These are phyloP conservation scores for Palythoa grandiflora DNA, from an alignment of 92 coral and sea anemone species.

Conservation along the genomic window DNA sequence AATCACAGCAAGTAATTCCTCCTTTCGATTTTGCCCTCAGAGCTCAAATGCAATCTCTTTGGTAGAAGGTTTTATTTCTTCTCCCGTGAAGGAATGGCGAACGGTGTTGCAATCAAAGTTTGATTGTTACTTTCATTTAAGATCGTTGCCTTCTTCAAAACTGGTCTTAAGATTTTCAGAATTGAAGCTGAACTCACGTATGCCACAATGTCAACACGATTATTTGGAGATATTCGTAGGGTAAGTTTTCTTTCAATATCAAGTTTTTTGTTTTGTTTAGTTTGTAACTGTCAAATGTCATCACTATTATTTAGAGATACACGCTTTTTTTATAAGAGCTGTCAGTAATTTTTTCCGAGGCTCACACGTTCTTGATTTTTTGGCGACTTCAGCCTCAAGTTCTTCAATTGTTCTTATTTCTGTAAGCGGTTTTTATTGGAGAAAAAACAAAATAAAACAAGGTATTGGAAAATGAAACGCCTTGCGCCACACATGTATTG, in stretches of 20 bases:
- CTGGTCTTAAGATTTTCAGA: not conserved
- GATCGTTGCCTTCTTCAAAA: not conserved
- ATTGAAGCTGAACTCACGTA: not conserved
- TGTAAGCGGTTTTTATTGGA: too few species aligned
- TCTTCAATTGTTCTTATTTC: too few species aligned
- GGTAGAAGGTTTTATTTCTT: constrained; percentile 11
- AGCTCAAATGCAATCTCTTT: not conserved
- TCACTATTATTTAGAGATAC: too few species aligned
- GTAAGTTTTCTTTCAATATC: constrained; percentile 5
- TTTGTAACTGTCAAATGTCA: too few species aligned
- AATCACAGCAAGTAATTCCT: not conserved
- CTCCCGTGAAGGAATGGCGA: constrained; percentile 3
- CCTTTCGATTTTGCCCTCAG: not conserved
- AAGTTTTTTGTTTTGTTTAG: not conserved
- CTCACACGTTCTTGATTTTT: too few species aligned
- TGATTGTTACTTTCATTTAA: constrained; percentile 1
- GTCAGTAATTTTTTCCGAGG: too few species aligned
- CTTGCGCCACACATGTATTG: too few species aligned
- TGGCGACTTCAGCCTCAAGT: too few species aligned
- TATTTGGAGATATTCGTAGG: constrained; percentile 44
- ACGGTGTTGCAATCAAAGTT: not conserved
- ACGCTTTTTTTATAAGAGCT: too few species aligned
- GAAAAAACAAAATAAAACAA: too few species aligned
- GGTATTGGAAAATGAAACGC: too few species aligned
- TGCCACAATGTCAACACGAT: constrained; percentile 26